Evolutionary conservation across 2,888 invertebrate species (phyloP), one percentile per base, ranked within the genome.

Genomic region (Perdita meconis): DNA sequence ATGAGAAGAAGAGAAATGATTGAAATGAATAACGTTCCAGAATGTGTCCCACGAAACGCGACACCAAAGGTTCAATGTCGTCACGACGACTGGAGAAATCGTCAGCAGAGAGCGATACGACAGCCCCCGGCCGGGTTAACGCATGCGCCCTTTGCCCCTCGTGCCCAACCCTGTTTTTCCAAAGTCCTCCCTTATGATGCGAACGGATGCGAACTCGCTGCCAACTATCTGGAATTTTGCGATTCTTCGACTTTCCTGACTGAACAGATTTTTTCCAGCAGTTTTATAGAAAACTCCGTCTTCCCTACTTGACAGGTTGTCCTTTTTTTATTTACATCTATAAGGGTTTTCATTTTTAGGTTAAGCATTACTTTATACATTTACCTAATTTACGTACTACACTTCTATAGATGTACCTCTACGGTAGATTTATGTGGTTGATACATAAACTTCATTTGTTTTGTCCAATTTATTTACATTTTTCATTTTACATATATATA

Each of bases 61-160:
- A 85, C 84, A 70, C 86, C 82, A 69, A 77, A 83, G 77, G 80
- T 78, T 78, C 85, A 86, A 87, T 86, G 87, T 89, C 89, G 87
- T 87, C 86, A 82, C 88, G 87, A 86, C 87, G 89, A 91, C 91
- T 90, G 90, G 70, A 84, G 77, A 76, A 80, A 67, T 65, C 64
- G 85, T 74, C 82, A 84, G 71, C 80, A 84, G 87, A 87, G 85
- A 84, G 87, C 88, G 83, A 75, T 82, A 81, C 81, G 83, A 85
- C 88, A 89, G 89, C 89, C 91, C 90, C 88, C 88, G 89, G 85
- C 91, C 88, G 89, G 90, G 90, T 84, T 78, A 86, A 85, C 89
- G 89, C 89, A 89, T 88, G 89, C 89, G 89, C 81, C 79, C 72
- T 84, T 67, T 56, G 50, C 55, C 69, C 73, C 80, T 83, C 78